These are phyloP conservation scores for Tryphoninae sp. DNA, from an alignment of 2,888 invertebrate species.

Conservation along the genomic window DNA sequence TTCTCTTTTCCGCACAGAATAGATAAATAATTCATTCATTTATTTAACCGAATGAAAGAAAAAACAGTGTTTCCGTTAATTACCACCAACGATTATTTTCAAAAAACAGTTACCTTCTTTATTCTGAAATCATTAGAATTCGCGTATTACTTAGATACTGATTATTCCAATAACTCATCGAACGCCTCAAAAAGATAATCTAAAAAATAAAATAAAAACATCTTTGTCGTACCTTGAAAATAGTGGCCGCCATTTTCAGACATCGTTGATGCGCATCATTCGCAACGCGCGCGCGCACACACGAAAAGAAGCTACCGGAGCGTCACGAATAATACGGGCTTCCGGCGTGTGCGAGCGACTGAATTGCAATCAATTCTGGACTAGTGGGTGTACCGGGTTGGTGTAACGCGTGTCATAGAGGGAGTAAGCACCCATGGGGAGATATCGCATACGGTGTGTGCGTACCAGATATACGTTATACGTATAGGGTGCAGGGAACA, in stretches of 20 bases:
- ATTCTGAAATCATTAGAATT: too few species aligned
- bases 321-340: constrained; percentile 54
- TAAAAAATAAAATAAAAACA: too few species aligned
- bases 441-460: constrained; percentile 39
- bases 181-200: too few species aligned
- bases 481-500: constrained; percentile 69
- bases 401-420: constrained; percentile 50
- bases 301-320: constrained; percentile 42
- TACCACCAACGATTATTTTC: too few species aligned
- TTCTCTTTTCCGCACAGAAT: too few species aligned
- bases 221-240: neutral
- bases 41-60: too few species aligned
- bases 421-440: constrained; percentile 52
- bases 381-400: constrained; percentile 60
- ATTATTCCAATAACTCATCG: too few species aligned
- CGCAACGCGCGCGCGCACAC: neutral
- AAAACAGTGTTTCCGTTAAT: too few species aligned
- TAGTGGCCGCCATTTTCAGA: neutral
- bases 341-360: constrained; percentile 63
- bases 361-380: constrained; percentile 74
- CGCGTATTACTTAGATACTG: too few species aligned
- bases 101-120: too few species aligned
- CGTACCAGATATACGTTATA: neutral
- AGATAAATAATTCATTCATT: too few species aligned
- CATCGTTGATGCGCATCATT: neutral